Evolutionary conservation across 64 coral and sea anemone species (phyloP).

Genomic region (Astreopora myriophthalma): DNA sequence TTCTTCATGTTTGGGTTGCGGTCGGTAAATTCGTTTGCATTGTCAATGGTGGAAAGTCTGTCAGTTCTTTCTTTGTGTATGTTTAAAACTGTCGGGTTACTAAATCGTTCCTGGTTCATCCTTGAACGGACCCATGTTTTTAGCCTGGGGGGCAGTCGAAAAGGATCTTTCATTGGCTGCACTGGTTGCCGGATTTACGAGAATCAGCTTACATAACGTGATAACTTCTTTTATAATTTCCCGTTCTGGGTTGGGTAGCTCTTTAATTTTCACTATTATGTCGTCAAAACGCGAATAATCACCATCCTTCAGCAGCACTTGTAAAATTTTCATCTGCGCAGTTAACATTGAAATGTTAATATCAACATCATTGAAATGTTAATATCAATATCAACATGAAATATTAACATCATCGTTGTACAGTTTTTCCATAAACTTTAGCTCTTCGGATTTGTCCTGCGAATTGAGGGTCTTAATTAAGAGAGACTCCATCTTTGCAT

Average conservation of each 20-base stretch:
- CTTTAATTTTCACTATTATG: too few relatives aligned
- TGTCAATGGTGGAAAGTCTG: too few relatives aligned
- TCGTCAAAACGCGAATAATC: neutral
- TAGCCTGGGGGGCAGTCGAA: conserved; percentile 1
- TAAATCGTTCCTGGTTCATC: neutral
- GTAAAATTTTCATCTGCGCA: conserved; percentile 28
- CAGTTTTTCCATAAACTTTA: neutral
- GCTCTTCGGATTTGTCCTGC: conserved; percentile 21
- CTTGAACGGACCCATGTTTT: conserved; percentile 29
- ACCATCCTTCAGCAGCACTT: conserved; percentile 26
- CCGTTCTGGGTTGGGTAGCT: too few relatives aligned
- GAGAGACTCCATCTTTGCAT: conserved; percentile 54
- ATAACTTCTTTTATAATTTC: too few relatives aligned
- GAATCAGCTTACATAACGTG: conserved; percentile 4
- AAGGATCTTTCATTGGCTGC: neutral
- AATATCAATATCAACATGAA: neutral
- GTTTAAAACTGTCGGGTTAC: too few relatives aligned
- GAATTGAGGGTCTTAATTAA: neutral
- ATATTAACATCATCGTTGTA: conserved; percentile 50
- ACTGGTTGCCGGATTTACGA: conserved; percentile 52
- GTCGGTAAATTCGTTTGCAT: too few relatives aligned
- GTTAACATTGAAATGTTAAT: neutral
- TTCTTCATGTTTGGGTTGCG: too few relatives aligned
- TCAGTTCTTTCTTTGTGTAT: too few relatives aligned
- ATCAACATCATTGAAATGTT: conserved; percentile 4